phyloP scores from a whole-genome alignment of 2,797 vertebrate genomes.

The Hypotaenidia okinawae region DNA sequence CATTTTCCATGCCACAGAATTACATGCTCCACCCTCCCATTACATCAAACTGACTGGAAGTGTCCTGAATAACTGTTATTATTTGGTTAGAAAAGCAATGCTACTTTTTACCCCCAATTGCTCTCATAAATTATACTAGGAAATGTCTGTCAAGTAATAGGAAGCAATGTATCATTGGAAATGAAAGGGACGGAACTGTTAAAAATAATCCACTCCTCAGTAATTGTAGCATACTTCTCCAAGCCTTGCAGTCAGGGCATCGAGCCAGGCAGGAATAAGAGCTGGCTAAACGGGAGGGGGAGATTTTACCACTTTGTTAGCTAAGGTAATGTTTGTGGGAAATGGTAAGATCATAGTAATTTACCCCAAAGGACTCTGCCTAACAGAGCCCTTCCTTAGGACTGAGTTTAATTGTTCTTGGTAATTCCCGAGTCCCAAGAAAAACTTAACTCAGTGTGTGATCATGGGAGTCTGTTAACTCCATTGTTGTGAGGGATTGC shows the following conservation, averaged over 20 bases:
- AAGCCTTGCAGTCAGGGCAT: not conserved
- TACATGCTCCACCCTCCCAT: not conserved
- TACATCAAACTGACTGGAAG: not conserved
- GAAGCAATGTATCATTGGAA: constrained; percentile 7
- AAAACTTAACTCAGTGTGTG: not conserved
- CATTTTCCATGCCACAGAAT: not conserved
- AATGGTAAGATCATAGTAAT: not conserved
- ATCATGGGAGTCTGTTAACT: not conserved
- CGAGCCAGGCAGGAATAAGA: not conserved
- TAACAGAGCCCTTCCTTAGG: not conserved
- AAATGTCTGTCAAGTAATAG: constrained; percentile 35
- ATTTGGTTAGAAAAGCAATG: not conserved
- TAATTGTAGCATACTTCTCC: not conserved
- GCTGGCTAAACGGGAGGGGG: not conserved
- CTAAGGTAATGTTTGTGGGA: not conserved
- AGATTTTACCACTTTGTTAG: not conserved
- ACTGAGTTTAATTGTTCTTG: not conserved
- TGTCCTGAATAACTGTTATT: constrained; percentile 29
- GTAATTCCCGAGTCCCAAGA: not conserved
- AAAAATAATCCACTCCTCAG: constrained; percentile 30
- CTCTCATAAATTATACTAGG: constrained; percentile 18
- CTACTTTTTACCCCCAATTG: not conserved
- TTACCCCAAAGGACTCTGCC: not conserved
- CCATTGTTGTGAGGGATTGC: not conserved
- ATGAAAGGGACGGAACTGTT: constrained; percentile 32